Conservation (phyloP, 1,140 invertebrate genomes). For the Stegodyphus dumicola region DNA sequence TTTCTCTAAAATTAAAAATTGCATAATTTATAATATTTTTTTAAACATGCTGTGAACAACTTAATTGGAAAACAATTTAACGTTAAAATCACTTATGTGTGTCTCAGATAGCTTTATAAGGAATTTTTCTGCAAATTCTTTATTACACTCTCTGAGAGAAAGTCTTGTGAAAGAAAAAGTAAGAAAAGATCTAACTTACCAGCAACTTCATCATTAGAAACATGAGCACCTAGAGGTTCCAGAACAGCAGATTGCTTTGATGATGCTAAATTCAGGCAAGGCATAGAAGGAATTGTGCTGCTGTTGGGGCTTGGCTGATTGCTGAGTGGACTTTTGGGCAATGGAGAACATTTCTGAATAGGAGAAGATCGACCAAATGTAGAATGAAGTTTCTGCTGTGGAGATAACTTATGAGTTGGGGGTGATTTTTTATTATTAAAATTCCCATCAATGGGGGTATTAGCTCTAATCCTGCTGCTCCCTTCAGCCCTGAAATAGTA, state of each 20-base stretch:
- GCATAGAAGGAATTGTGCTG: constrained; percentile 57
- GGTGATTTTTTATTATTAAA: constrained; percentile 71
- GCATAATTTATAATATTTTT: no score
- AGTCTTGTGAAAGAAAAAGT: no score
- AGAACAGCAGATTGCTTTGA: constrained; percentile 10
- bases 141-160: no score
- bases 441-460: constrained; percentile 64
- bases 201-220: neutral
- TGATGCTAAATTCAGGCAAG: constrained; percentile 22
- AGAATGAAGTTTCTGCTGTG: constrained; percentile 61
- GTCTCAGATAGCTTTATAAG: no score
- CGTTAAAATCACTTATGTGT: no score
- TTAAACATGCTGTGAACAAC: no score
- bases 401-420: constrained; percentile 67
- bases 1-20: no score
- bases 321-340: constrained; percentile 33
- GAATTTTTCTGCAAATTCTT: no score
- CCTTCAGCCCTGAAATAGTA: constrained; percentile 62
- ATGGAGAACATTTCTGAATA: constrained; percentile 43
- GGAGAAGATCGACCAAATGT: constrained; percentile 59
- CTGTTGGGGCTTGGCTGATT: constrained; percentile 43
- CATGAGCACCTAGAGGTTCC: neutral
- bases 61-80: no score
- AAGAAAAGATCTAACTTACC: neutral
- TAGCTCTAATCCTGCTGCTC: constrained; percentile 63